Evolutionary conservation across 2,888 invertebrate genomes (phyloP), one percentile per base, ranked within the genome.

Genomic region (Sinotaia quadrata): DNA sequence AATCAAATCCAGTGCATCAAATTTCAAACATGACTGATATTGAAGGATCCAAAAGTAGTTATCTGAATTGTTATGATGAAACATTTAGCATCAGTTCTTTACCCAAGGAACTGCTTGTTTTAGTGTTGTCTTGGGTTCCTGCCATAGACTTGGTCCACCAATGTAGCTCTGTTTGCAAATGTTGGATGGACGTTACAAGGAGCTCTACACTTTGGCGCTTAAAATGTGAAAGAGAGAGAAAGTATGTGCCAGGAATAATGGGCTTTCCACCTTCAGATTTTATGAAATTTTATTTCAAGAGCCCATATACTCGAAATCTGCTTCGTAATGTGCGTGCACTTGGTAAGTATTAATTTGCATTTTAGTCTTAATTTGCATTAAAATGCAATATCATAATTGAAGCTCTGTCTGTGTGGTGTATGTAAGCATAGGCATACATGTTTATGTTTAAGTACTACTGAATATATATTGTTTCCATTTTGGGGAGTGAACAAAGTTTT

Each of bases 101-200:
- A 1, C 63, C 63, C 12, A 31, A 36, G 10, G 63, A 63, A 31
- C 29, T 63, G 18, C 52, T 63, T 8, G 10, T 63, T 33, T n/a
- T 52, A 4, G 52, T 63, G 29, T 29, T 63, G 63, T 36, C 52
- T 31, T 63, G 36, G 24, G 63, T 63, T 36, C 63, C 63, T 4
- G 34, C 63, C 7, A 5, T 27, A n/a, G 63, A 63, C 12, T 12
- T 63, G 5, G 54, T 54, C 29, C n/a, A 41, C 4, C n/a, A 12
- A 0, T 63, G 63, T 8, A 34, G 51, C 21, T 21, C 21, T 31
- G 63, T 63, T 18, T 63, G 54, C 52, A 52, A 37, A 37, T 31
- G 41, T 7, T 63, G 63, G 63, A 7, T 34, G n/a, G 34, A 21
- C 3, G 37, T 54, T 4, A 18, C 41, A 8, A 37, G 52, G 4